Conservation (phyloP, 1,140 invertebrate genomes). For the Paramacrobiotus metropolitanus region DNA sequence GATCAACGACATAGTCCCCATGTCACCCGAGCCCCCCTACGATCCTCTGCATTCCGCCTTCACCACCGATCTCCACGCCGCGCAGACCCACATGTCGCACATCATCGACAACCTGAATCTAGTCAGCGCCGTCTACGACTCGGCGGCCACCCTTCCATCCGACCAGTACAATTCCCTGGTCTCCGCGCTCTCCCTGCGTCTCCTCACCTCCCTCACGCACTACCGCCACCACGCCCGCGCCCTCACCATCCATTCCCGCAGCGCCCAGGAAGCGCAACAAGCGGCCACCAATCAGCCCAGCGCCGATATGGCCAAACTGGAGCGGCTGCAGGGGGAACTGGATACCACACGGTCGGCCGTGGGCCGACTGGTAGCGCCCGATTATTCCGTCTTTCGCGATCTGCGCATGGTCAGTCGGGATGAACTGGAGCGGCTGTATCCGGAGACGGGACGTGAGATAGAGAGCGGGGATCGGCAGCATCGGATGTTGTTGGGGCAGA, state of each 20-base stretch:
- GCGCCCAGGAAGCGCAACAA: not conserved
- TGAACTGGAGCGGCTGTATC: not conserved
- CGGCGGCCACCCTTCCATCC: too few relatives aligned
- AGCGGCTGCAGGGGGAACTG: not conserved
- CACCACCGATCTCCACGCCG: too few relatives aligned
- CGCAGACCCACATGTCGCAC: too few relatives aligned
- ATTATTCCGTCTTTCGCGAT: not conserved
- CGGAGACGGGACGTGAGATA: not conserved
- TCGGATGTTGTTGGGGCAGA: not conserved
- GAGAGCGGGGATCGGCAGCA: not conserved
- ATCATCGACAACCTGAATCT: too few relatives aligned
- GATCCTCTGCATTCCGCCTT: too few relatives aligned
- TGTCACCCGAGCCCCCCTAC: too few relatives aligned
- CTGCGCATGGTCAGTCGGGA: not conserved
- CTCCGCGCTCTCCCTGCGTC: too few relatives aligned
- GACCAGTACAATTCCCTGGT: too few relatives aligned
- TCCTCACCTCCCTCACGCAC: not conserved
- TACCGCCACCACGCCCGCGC: not conserved
- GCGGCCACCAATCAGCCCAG: not conserved
- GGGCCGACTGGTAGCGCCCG: not conserved
- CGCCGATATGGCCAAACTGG: not conserved
- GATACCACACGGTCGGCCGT: not conserved
- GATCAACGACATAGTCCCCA: too few relatives aligned
- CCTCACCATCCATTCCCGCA: not conserved
- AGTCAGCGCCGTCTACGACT: too few relatives aligned